Percentiles rank a stretch among this genome's conserved stretches.
These are phyloP conservation scores for Sardinella longiceps DNA, from an alignment of 2,797 vertebrate genomes.

Conservation along the genomic window DNA sequence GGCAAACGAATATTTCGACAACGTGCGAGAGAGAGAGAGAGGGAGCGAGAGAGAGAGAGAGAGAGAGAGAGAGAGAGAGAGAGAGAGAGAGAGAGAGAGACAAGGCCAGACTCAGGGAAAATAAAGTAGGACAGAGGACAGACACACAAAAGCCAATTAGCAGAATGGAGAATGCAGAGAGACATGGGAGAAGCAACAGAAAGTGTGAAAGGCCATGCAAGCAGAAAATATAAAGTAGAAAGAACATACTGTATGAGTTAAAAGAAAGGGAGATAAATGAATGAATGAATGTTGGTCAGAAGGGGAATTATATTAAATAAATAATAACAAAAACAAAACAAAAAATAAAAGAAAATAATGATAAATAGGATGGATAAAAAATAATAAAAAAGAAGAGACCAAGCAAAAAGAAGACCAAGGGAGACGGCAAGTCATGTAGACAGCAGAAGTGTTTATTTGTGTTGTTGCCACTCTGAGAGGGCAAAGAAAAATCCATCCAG, in stretches of 20 bases:
- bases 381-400: background rate
- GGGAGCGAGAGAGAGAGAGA: background rate
- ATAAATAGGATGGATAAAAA: too few species aligned
- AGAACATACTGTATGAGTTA: background rate
- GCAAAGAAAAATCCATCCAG: background rate
- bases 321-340: background rate
- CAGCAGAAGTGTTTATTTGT: background rate
- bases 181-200: background rate
- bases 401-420: background rate
- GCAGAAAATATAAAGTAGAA: background rate
- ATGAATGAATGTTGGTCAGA: background rate
- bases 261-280: background rate
- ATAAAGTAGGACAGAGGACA: conserved; percentile 13
- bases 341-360: too few species aligned
- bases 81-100: background rate
- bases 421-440: background rate
- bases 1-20: background rate
- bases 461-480: background rate
- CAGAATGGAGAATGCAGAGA: background rate
- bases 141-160: conserved; percentile 23
- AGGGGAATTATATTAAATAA: background rate
- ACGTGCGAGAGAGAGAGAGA: background rate
- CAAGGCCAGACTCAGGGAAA: background rate
- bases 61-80: background rate
- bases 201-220: background rate